A percentile compares a stretch with the other conserved stretches of the same genome.
These are phyloP conservation scores for Polia nebulosa DNA, from an alignment of 2,888 invertebrate genomes.

Conservation along the genomic window DNA sequence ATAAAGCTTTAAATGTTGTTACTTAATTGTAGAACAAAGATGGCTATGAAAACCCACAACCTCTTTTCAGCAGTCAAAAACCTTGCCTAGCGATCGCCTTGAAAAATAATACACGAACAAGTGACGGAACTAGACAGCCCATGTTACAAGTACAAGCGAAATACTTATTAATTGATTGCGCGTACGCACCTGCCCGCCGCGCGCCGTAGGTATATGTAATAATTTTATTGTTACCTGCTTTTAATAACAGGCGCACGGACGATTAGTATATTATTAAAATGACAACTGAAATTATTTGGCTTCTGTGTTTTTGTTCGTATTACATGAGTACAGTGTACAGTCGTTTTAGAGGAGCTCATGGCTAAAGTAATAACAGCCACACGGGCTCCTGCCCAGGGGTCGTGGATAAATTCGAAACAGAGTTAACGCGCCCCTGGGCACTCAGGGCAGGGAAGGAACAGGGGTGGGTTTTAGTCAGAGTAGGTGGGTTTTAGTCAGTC, in stretches of 20 bases:
- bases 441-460: no score
- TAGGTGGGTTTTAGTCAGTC: no score
- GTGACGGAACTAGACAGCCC: slow-evolving; percentile 40
- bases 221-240: slow-evolving; percentile 49
- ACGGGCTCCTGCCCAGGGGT: no score
- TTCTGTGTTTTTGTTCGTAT: slow-evolving; percentile 28
- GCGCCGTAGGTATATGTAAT: slow-evolving; percentile 55
- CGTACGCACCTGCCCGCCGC: slow-evolving; percentile 63
- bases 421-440: no score
- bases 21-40: no score
- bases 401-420: no score
- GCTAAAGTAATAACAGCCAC: no score
- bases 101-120: slow-evolving; percentile 29
- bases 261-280: slow-evolving; percentile 59
- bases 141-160: slow-evolving; percentile 48
- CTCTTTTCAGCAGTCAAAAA: background rate
- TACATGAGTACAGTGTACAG: background rate
- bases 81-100: background rate
- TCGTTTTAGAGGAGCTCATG: background rate
- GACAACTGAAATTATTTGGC: slow-evolving; percentile 52
- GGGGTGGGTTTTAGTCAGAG: no score
- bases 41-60: background rate
- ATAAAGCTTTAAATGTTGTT: no score
- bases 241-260: slow-evolving; percentile 57
- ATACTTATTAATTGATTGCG: slow-evolving; percentile 62